Percentiles rank a stretch among this genome's conserved stretches.
Conservation (phyloP, 2,888 invertebrate species). For the Ectropis crepuscularia region DNA sequence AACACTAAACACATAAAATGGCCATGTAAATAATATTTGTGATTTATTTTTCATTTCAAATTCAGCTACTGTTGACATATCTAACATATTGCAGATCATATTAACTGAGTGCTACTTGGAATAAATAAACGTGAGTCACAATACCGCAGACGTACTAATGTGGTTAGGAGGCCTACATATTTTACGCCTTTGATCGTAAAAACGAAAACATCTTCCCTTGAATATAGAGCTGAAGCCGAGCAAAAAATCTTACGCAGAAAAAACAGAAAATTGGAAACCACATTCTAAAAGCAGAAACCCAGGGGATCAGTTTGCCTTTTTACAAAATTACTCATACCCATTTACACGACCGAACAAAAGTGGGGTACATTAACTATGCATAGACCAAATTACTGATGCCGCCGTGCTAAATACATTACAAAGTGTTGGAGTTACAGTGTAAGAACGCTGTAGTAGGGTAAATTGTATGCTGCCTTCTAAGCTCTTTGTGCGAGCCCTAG, state of each 20-base stretch:
- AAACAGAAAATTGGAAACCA: conserved; percentile 30
- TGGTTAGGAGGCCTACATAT: not conserved
- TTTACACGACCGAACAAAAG: conserved; percentile 35
- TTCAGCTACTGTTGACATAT: no score
- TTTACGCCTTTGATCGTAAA: conserved; percentile 8
- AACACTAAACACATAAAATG: no score
- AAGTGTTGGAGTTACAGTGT: conserved; percentile 40
- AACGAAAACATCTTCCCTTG: conserved; percentile 12
- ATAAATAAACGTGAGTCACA: no score
- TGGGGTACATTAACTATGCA: conserved; percentile 32
- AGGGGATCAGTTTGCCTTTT: conserved; percentile 36
- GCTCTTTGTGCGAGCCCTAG: conserved; percentile 4
- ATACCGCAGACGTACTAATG: not conserved
- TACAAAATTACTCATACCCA: conserved; percentile 36
- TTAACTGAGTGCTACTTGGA: no score
- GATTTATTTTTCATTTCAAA: no score
- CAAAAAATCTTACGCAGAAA: conserved; percentile 11
- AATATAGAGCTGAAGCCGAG: conserved; percentile 8
- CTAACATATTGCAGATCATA: no score
- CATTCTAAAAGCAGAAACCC: conserved; percentile 32
- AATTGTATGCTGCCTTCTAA: conserved; percentile 42
- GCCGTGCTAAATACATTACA: conserved; percentile 49
- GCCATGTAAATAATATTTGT: no score
- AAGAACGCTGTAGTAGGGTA: conserved; percentile 39
- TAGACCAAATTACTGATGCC: conserved; percentile 50